Conservation (phyloP, 2,797 vertebrate species). For the Gambelia wislizenii region DNA sequence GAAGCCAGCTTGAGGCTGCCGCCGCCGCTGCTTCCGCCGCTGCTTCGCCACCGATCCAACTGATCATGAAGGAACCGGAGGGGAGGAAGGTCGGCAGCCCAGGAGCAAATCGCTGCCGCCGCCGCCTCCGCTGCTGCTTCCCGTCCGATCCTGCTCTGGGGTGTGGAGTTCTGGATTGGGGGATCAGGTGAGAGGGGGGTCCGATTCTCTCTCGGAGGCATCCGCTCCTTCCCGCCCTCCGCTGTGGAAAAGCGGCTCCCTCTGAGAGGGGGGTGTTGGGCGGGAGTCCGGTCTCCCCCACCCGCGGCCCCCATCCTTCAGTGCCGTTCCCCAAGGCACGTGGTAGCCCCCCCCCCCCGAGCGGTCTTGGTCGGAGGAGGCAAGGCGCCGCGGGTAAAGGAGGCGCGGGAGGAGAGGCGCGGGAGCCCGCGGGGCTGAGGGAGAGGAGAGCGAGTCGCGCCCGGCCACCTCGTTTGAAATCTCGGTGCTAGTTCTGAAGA, state of each 20-base stretch:
- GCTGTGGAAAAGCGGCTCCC: too few species aligned
- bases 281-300: not conserved
- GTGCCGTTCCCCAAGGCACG: constrained; percentile 55
- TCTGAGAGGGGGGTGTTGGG: too few species aligned
- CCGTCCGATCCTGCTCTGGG: not conserved
- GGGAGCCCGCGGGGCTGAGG: not conserved
- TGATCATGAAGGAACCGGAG: constrained; percentile 22
- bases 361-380: not conserved
- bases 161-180: constrained; percentile 3
- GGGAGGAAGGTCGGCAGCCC: not conserved
- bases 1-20: not conserved
- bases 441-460: not conserved
- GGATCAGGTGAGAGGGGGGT: constrained; percentile 14
- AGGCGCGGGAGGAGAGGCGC: not conserved
- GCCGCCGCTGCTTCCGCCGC: not conserved
- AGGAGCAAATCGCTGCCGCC: not conserved
- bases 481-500: not conserved
- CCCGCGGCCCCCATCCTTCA: not conserved
- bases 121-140: not conserved
- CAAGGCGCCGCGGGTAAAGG: not conserved
- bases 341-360: constrained; percentile 50
- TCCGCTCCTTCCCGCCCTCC: not conserved
- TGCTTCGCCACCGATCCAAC: not conserved
- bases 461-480: too few species aligned
- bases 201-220: not conserved